Evolutionary conservation across 2,113 vertebrate species (phyloP), one percentile per base, ranked within the genome.

Genomic region (Erythrocercus mccallii): DNA sequence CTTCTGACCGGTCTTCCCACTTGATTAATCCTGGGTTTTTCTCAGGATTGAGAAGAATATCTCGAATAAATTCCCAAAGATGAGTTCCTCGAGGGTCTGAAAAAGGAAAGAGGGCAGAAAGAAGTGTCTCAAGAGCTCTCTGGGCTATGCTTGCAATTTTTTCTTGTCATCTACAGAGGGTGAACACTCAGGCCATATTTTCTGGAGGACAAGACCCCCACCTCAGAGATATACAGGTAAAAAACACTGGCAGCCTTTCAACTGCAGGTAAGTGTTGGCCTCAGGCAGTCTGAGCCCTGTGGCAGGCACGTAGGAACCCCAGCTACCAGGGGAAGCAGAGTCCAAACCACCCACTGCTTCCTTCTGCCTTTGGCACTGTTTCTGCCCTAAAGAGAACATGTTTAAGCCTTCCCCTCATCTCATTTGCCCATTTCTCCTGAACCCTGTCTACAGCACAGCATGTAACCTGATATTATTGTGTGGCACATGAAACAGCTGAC

Each of bases 11-110:
- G 88, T 99, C 99, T 97, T 99, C 99, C 99, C 99, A 99, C 86
- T 99, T 99, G 92, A 99, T 99, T 79, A 99, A 96, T 11, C 99
- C 99, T 2, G 99, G 99, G 81, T 99, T 99, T 95, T 99, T 98
- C 77, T 99, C 99, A 44, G 99, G 99, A 92, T 98, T 98, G 62
- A 99, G 98, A 69, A 99, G 98, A 96, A 99, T 99, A 94, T 99
- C 99, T 33, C 99, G 97, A 96, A 99, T 99, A 96, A 99, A 99
- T 93, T 99, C 99, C 99, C 99, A 99, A 78, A 99, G 97, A 92
- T 99, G 99, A 27, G 99, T 99, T 40, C 99, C 99, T 66, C 99
- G 97, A 4, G 99, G 99, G 86, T 99, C 99, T 99, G 95, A 81
- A 66, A 89, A 70, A 81, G 38, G 16, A 90, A 81, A 87, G 47